Base-by-base conservation (phyloP, 2,797 vertebrate species). In the Dryobates pubescens region DNA sequence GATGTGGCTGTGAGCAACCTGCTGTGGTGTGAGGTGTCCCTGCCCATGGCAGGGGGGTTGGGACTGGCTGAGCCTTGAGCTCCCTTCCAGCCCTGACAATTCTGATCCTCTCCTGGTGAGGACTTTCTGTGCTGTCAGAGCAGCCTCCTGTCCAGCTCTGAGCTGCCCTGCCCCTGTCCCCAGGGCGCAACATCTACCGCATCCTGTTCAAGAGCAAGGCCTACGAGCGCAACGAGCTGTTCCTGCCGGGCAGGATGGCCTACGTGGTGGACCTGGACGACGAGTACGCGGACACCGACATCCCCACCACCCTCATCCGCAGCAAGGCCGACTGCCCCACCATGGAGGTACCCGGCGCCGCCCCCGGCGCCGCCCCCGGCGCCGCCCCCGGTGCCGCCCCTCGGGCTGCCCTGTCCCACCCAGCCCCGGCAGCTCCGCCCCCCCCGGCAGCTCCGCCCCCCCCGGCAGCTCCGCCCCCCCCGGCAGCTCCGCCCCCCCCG, bases 271-370 rank as follows among this genome's bases (percentile, higher is more conserved):
- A 99, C 90, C 97, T 99, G 94, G 99, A 99, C 2, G 99, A 99
- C 3, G 99, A 99, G 67, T 99, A 99, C 5, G 99, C 98, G 0
- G 99, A 99, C 96, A 99, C 99, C 0, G 99, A 99, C 87, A 99
- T 99, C 76, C 99, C 99, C 1, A 99, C 99, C 4, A 99, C 99
- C 0, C 98, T 99, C 86, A 99, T 99, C 88, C 98, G 99, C 77
- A 99, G 99, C 98, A 99, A 99, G 88, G 99, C 99, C 1, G 99
- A 99, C 97, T 99, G 99, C 58, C 99, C 99, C 73, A 99, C 99
- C 76, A 99, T 99, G 99, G 99, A 99, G 98, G 98, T 98, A 96
- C 85, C 62, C 54, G 27, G 54, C 59, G 8, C 4, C 38, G 38
- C 38, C 38, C 41, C 13, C 41, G 13, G 41, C 13, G 6, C 41